Base-by-base conservation (phyloP, 2,888 invertebrate species). In the Cheilosia pagana region DNA sequence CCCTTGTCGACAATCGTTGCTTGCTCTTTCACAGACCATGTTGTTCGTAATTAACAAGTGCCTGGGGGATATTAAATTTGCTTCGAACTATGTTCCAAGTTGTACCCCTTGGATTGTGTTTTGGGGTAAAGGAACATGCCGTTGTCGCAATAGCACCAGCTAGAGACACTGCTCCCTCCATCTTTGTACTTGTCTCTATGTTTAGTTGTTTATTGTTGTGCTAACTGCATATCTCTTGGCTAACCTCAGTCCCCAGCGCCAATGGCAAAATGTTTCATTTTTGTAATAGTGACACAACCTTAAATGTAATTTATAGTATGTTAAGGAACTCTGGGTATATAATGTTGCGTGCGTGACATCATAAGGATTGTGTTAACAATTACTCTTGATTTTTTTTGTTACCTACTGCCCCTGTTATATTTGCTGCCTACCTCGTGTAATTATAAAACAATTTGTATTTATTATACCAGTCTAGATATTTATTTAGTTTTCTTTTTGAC, bases 51-150 rank as follows among this genome's bases (percentile, higher is more conserved):
- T 79, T 85, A 79, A 85, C 79, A 85, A 85, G 79, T 70, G 83
- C 75, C 83, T 83, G 57, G 83, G 75, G 79, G 74, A 68, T 85
- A 85, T 85, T 85, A 79, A 85, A 85, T 85, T 79, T 85, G 63
- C 68, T 79, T 75, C 75, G 79, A 79, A 85, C 74, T 75, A 75
- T 75, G 75, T 63, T 77, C 71, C 60, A 71, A 72, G 71, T 62
- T 82, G 25, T 72, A 67, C 71, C 78, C 78, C 67, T 72, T 59
- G 28, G 57, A 57, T 57, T 75, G 76, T 62, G 35, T 63, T 57
- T 48, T 21, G 45, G 63, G 23, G 28, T 60, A 72, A 60, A 62
- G 48, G 67, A 68, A 68, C 53, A 77, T 77, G 28, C 39, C 45
- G 16, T 62, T 71, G 53, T 43, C 48, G 28, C 23, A 57, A n/a